phyloP scores from a whole-genome alignment of 2,797 vertebrate species.

The Schizopygopsis malacanthus region DNA sequence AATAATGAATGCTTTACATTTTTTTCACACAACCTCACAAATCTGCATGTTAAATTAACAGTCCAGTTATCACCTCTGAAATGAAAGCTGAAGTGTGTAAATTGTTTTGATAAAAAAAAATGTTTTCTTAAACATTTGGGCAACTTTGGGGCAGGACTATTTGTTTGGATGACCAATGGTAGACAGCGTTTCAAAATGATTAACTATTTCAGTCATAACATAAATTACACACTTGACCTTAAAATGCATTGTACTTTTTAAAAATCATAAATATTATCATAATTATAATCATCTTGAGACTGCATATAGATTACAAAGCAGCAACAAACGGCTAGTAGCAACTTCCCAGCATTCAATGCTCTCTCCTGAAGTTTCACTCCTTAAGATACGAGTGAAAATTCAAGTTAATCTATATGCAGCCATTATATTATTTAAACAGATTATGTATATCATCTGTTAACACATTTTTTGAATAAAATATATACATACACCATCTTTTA shows the following conservation, averaged over 20 bases:
- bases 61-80: background rate
- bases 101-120: background rate
- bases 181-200: background rate
- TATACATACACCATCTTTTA: background rate
- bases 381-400: constrained; percentile 28
- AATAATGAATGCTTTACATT: background rate
- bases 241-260: background rate
- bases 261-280: background rate
- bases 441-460: background rate
- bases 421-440: background rate
- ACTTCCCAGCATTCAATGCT: constrained; percentile 48
- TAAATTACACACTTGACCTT: background rate
- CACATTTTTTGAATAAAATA: background rate
- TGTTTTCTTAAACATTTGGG: background rate
- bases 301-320: constrained; percentile 27
- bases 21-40: background rate
- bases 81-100: background rate
- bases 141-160: background rate
- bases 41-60: background rate
- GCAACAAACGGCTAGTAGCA: constrained; percentile 43
- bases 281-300: background rate
- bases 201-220: background rate
- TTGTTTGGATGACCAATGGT: background rate
- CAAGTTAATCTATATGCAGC: background rate
- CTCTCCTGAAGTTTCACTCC: constrained; percentile 50